Conservation (phyloP, 2,888 invertebrate genomes). For the Tipula unca region DNA sequence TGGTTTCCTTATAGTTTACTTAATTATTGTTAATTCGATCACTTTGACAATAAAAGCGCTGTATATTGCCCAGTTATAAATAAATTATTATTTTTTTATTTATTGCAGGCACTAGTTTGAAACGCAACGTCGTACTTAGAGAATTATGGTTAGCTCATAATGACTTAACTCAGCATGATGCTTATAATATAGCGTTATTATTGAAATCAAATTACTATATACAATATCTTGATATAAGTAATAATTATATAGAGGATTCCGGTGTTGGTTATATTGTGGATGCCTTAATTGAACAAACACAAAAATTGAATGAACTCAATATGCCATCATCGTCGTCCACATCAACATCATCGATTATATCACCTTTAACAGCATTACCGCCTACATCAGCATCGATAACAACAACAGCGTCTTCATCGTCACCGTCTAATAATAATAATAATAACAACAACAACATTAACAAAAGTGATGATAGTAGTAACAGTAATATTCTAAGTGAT, state of each 20-base stretch:
- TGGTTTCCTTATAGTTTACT: too few relatives aligned
- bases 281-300: conserved; percentile 61
- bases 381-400: conserved; percentile 22
- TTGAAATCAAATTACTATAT: conserved; percentile 65
- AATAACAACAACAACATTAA: not conserved
- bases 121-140: conserved; percentile 63
- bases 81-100: too few relatives aligned
- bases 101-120: conserved; percentile 63
- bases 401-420: conserved; percentile 25
- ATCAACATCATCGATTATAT: conserved; percentile 21
- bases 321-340: conserved; percentile 21
- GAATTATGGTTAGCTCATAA: conserved; percentile 83
- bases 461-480: not conserved
- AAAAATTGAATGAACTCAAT: conserved; percentile 29
- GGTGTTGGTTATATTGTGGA: conserved; percentile 65
- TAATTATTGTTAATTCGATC: too few relatives aligned
- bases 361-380: not conserved
- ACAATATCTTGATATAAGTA: conserved; percentile 74
- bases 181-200: conserved; percentile 65
- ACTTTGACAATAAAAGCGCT: too few relatives aligned
- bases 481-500: not conserved
- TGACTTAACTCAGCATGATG: conserved; percentile 62
- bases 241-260: conserved; percentile 50
- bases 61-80: too few relatives aligned
- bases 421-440: not conserved